These are phyloP conservation scores for Sarcophilus harrisii DNA, from an alignment of 2,797 vertebrate genomes.

Conservation along the genomic window DNA sequence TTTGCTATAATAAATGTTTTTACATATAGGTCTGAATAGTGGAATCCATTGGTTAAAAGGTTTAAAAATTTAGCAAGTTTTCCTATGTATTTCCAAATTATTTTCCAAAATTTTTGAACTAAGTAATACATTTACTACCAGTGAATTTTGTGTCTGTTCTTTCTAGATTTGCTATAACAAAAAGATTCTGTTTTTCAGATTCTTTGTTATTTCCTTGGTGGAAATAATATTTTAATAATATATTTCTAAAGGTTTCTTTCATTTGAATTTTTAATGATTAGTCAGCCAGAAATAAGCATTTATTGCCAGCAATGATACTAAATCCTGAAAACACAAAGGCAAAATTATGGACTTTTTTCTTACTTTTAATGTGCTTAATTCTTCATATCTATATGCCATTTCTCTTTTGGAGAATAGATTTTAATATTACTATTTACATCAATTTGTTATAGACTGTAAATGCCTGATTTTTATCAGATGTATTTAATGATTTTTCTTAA, in stretches of 20 bases:
- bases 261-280: not conserved
- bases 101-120: not conserved
- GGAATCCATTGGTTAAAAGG: not conserved
- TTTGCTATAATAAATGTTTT: not conserved
- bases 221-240: not conserved
- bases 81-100: not conserved
- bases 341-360: not conserved
- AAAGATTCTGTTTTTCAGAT: not conserved
- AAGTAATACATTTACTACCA: not conserved
- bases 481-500: not conserved
- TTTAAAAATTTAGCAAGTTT: not conserved
- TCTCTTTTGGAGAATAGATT: not conserved
- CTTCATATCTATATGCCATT: too few species aligned
- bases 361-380: not conserved
- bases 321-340: not conserved
- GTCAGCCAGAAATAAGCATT: not conserved
- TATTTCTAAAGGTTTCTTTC: not conserved
- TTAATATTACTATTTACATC: not conserved
- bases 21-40: not conserved
- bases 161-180: not conserved
- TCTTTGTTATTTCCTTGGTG: not conserved
- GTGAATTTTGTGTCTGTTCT: not conserved
- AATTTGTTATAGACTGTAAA: not conserved
- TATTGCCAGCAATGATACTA: not conserved
- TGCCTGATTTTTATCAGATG: not conserved